A percentile compares a stretch with the other conserved stretches of the same genome.
These are phyloP conservation scores for Vimba vimba DNA, from an alignment of 2,113 vertebrate genomes.

Conservation along the genomic window DNA sequence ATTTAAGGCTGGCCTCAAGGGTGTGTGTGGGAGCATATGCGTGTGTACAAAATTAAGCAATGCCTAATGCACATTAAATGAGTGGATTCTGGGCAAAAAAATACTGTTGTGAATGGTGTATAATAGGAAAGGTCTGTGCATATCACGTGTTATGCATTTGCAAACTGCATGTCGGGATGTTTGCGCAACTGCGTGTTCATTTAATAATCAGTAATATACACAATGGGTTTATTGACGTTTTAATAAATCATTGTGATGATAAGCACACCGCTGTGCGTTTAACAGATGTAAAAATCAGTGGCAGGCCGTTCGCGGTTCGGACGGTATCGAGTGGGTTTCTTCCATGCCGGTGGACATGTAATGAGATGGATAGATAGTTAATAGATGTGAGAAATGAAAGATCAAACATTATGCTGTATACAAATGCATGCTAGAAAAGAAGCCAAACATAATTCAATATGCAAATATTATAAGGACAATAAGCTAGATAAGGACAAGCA, in stretches of 20 bases:
- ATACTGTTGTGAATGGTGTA: slow-evolving; percentile 3
- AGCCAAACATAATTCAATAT: not conserved
- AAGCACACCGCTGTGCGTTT: not conserved
- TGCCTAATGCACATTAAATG: slow-evolving; percentile 1
- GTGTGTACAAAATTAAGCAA: slow-evolving; percentile 30
- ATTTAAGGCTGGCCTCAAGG: slow-evolving; percentile 44
- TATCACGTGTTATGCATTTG: not conserved
- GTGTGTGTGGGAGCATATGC: slow-evolving; percentile 46
- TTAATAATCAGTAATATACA: slow-evolving; percentile 10
- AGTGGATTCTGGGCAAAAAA: not conserved
- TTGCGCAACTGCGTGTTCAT: not conserved
- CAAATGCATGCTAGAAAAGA: not conserved
- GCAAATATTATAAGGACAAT: not conserved
- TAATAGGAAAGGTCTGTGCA: not conserved
- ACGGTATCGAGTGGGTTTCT: slow-evolving; percentile 21
- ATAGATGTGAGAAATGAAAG: not conserved
- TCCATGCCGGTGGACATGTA: not conserved
- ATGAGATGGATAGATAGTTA: not conserved
- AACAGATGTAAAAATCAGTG: not conserved
- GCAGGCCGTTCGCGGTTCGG: not conserved
- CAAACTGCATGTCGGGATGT: not conserved
- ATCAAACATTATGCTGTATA: not conserved
- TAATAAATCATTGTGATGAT: not conserved
- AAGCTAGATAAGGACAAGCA: no score
- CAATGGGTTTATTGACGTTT: not conserved